Base-by-base conservation (phyloP, 2,797 vertebrate genomes). In the Natrix natrix region DNA sequence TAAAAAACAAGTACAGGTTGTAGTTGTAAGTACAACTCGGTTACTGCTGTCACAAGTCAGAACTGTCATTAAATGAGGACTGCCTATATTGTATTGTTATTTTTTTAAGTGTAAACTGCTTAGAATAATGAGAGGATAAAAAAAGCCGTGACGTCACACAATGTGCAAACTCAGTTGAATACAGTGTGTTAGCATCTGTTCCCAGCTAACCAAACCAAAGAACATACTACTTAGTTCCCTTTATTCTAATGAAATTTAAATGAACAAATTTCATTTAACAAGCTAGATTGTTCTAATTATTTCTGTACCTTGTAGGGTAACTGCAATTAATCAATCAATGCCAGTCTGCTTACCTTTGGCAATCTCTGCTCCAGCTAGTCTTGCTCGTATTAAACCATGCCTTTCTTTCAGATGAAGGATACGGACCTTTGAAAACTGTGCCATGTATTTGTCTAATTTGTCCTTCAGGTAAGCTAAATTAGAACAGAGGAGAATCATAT, bases 331-430 rank as follows among this genome's bases (percentile, higher is more conserved):
- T 20, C 10, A 86, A 83, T 83, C 43, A 48, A 11, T 0, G 0
- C 26, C 11, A 61, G 24, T 86, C 0, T 0, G 59, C 86, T 96
- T 97, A 99, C 99, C 99, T 98, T 96, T 98, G 95, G 99, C 99
- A 0, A 97, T 94, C 94, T 98, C 96, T 0, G 99, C 99, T 87
- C 99, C 99, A 0, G 98, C 98, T 94, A 99, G 97, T n/a, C 99
- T 96, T 87, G 99, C 99, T 93, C 99, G 97, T 96, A 99, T 99
- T 92, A 99, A 98, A 0, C 99, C 99, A 5, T 99, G 98, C 28
- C 99, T 98, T 96, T 99, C 98, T 96, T 97, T 98, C 52, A 99
- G 98, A 32, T 94, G 99, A 93, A 99, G 96, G 93, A 99, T 98
- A 92, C 97, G 98, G 93, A 99, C 99, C 97, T 99, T 99, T 8